These are phyloP conservation scores for Acanthosepion pharaonis DNA, from an alignment of 2,888 invertebrate species.

Conservation along the genomic window DNA sequence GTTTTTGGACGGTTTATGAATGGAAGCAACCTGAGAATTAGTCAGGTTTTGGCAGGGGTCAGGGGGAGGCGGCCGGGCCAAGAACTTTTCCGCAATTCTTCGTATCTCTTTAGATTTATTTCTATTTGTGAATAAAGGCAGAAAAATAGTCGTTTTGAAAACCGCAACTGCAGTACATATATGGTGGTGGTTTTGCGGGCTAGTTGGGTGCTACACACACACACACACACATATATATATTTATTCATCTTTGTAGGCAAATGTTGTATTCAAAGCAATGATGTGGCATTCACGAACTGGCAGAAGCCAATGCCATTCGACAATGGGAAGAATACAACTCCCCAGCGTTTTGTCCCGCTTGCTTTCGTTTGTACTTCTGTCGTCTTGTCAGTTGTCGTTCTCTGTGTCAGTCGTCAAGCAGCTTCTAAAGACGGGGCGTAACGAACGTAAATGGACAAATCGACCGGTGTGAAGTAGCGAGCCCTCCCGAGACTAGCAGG, in stretches of 20 bases:
- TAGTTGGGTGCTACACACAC: no score
- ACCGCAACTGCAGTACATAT: no score
- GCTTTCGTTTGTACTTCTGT: background rate
- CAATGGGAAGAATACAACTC: background rate
- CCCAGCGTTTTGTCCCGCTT: background rate
- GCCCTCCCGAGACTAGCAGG: no score
- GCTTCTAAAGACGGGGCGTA: background rate
- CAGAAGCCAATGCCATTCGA: background rate
- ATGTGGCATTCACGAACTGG: background rate
- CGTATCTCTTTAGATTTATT: no score
- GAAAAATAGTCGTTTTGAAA: background rate
- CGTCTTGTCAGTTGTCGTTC: conserved; percentile 13
- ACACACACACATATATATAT: no score
- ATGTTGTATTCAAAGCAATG: background rate
- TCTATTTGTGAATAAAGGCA: background rate
- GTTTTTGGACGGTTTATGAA: no score
- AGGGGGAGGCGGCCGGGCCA: no score
- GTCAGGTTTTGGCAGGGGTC: no score
- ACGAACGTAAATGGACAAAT: background rate
- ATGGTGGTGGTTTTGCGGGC: no score
- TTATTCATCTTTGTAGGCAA: no score
- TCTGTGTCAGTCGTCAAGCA: background rate
- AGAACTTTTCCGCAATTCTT: no score
- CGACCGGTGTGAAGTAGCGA: background rate
- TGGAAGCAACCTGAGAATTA: no score